Conservation (phyloP, 2,797 vertebrate species). For the Acanthornis magna region DNA sequence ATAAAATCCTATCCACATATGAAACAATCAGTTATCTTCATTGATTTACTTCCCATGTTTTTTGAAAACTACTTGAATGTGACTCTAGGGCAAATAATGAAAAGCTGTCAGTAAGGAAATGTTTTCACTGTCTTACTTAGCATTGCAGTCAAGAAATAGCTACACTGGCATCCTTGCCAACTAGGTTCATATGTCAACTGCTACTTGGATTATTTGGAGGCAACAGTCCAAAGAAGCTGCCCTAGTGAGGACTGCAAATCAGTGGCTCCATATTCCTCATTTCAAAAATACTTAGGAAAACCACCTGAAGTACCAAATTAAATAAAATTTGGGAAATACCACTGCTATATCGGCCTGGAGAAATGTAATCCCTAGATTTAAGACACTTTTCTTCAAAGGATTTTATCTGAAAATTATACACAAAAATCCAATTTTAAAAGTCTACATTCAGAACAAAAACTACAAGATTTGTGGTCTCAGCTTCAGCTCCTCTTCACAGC, state of each 20-base stretch:
- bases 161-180: conserved; percentile 32
- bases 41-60: conserved; percentile 18
- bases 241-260: conserved; percentile 47
- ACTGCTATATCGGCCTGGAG: not conserved
- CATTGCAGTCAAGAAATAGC: conserved; percentile 35
- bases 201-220: not conserved
- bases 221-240: conserved; percentile 14
- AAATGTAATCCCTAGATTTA: not conserved
- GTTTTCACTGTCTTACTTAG: conserved; percentile 25
- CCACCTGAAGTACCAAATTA: conserved; percentile 6
- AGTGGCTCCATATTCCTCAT: not conserved
- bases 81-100: conserved; percentile 38
- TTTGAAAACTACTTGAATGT: conserved; percentile 51
- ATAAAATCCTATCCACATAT: not conserved
- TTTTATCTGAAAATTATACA: not conserved
- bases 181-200: conserved; percentile 45
- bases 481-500: not conserved
- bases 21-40: not conserved
- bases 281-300: conserved; percentile 38
- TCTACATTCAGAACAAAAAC: not conserved
- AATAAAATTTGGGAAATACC: conserved; percentile 32
- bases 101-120: conserved; percentile 25
- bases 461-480: not conserved
- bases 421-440: not conserved
- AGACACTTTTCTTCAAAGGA: not conserved